phyloP scores from a whole-genome alignment of 2,888 invertebrate species.

The Lagria hirta region DNA sequence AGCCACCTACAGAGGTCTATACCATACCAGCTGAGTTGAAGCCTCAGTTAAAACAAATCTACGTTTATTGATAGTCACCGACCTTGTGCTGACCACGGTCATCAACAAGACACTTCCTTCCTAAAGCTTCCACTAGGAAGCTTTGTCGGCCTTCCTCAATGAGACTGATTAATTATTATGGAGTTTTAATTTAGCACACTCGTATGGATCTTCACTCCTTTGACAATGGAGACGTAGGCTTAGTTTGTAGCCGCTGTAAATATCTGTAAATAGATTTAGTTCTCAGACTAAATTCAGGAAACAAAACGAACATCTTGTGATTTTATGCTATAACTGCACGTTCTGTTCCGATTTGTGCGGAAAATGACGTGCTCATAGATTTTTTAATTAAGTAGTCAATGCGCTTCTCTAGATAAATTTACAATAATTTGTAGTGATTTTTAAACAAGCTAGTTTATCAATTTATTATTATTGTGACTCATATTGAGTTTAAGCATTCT shows the following conservation, averaged over 20 bases:
- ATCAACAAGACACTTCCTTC: conserved; percentile 19
- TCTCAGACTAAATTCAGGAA: conserved; percentile 18
- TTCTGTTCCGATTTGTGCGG: conserved; percentile 31
- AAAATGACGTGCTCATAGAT: conserved; percentile 32
- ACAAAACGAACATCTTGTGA: conserved; percentile 32
- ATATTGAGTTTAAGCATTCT: conserved; percentile 42
- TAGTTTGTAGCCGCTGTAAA: conserved; percentile 25
- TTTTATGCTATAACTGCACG: conserved; percentile 35
- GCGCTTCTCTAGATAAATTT: conserved; percentile 37
- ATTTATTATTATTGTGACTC: conserved; percentile 35
- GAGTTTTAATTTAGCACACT: conserved; percentile 26
- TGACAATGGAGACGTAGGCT: conserved; percentile 25
- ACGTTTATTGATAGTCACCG: conserved; percentile 68
- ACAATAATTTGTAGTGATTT: conserved; percentile 29
- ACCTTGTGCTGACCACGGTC: conserved; percentile 17
- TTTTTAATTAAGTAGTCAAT: conserved; percentile 31
- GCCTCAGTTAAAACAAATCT: conserved; percentile 85
- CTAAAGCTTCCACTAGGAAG: conserved; percentile 25
- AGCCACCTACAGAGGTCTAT: conserved; percentile 78
- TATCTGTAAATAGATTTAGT: conserved; percentile 18
- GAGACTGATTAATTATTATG: conserved; percentile 46
- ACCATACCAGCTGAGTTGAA: conserved; percentile 85
- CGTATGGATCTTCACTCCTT: conserved; percentile 24
- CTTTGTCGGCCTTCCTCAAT: conserved; percentile 45
- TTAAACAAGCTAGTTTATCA: conserved; percentile 20